Conservation (phyloP, 2,888 invertebrate species). For the Melanostoma scalare region DNA sequence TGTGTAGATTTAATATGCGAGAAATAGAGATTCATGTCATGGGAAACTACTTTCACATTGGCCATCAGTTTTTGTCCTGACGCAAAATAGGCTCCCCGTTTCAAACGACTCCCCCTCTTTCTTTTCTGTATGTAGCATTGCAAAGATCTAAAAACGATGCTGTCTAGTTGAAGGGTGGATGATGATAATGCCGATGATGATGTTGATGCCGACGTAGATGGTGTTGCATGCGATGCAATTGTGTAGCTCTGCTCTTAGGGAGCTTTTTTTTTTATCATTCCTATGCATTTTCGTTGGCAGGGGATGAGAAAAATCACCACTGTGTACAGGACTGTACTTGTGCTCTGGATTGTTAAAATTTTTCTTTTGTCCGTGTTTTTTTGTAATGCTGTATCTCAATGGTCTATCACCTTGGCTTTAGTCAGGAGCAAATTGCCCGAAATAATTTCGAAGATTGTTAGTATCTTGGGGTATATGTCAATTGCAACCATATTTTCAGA, state of each 20-base stretch:
- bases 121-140: conserved; percentile 5
- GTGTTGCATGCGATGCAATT: conserved; percentile 55
- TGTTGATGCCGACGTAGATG: conserved; percentile 48
- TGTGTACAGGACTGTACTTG: conserved; percentile 38
- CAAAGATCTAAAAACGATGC: conserved; percentile 26
- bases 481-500: too few relatives aligned
- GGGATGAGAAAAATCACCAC: conserved; percentile 28
- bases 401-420: conserved; percentile 49
- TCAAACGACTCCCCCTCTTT: conserved; percentile 42
- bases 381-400: conserved; percentile 19
- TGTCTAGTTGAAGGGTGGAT: conserved; percentile 40
- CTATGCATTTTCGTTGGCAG: conserved; percentile 47
- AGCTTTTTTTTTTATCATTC: conserved; percentile 28
- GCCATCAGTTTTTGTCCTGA: conserved; percentile 69
- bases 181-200: conserved; percentile 45
- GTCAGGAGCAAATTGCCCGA: conserved; percentile 58
- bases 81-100: conserved; percentile 60
- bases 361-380: conserved; percentile 35
- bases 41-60: conserved; percentile 69
- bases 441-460: conserved; percentile 47
- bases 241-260: conserved; percentile 40
- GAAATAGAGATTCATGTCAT: conserved; percentile 64
- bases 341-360: conserved; percentile 22
- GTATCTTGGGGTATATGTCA: neutral
- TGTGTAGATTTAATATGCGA: conserved; percentile 67